Conservation (phyloP, 2,888 invertebrate genomes). For the Dolichomitus sp. region DNA sequence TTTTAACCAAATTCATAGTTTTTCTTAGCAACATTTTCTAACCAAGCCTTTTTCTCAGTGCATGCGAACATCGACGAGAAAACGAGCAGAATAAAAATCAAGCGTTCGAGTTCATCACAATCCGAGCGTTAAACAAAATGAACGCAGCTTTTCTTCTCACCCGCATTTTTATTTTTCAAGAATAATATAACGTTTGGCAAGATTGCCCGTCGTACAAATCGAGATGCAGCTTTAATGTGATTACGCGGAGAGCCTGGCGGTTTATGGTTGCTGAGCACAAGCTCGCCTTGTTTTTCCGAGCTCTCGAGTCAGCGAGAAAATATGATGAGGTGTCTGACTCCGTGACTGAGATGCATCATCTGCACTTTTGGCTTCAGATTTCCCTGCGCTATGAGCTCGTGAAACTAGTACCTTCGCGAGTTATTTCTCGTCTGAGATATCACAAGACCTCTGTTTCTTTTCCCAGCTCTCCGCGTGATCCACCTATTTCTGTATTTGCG, state of each 20-base stretch:
- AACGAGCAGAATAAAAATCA: conserved; percentile 4
- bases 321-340: conserved; percentile 29
- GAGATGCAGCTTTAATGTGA: conserved; percentile 39
- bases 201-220: conserved; percentile 18
- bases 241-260: neutral
- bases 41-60: too few species aligned
- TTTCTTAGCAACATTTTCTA: too few species aligned
- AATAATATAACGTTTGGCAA: conserved; percentile 20
- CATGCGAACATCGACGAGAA: conserved; percentile 5
- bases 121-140: neutral
- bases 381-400: conserved; percentile 6
- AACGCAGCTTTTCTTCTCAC: neutral
- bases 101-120: neutral
- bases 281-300: conserved; percentile 14
- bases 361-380: conserved; percentile 19
- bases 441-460: conserved; percentile 24
- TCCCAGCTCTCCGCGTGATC: conserved; percentile 9
- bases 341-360: conserved; percentile 41
- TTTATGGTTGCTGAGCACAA: neutral
- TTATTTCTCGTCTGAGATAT: conserved; percentile 33
- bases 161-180: neutral
- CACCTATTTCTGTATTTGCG: conserved; percentile 29
- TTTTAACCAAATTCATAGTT: too few species aligned
- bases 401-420: conserved; percentile 10
- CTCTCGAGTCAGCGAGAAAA: conserved; percentile 44